Evolutionary conservation across 2,113 vertebrate genomes (phyloP).

Genomic region (Rhinichthys klamathensis): DNA sequence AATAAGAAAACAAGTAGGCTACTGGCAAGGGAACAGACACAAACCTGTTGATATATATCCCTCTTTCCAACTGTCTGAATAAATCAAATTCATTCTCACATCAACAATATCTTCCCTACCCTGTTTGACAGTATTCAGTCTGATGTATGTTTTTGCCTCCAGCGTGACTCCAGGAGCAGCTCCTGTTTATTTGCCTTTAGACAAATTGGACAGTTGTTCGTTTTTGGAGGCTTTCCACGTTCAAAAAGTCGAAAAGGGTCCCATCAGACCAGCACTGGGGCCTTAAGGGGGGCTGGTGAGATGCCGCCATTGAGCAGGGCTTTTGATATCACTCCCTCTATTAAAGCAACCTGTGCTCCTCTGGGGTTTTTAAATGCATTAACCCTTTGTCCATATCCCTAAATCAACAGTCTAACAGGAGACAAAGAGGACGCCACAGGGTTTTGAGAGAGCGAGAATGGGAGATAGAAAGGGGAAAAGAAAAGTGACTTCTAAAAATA

Average conservation of each 20-base stretch:
- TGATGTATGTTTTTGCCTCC: not conserved
- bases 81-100: conserved; percentile 8
- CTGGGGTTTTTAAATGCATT: conserved; percentile 28
- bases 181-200: not conserved
- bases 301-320: not conserved
- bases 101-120: not conserved
- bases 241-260: not conserved
- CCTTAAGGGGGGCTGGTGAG: not conserved
- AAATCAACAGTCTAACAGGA: conserved; percentile 33
- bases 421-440: conserved; percentile 41
- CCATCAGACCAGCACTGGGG: not conserved
- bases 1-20: conserved; percentile 13
- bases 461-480: not conserved
- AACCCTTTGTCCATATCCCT: conserved; percentile 46
- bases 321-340: conserved; percentile 20
- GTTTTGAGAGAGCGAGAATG: not conserved
- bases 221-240: conserved; percentile 2
- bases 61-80: not conserved
- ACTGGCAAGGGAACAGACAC: conserved; percentile 2
- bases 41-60: conserved; percentile 20
- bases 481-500: conserved; percentile 55
- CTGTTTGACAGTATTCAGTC: not conserved
- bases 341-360: conserved; percentile 20
- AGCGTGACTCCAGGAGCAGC: conserved; percentile 3
- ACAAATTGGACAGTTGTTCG: conserved; percentile 4